Conservation (phyloP, 2,888 invertebrate species). For the Euphydryas editha region DNA sequence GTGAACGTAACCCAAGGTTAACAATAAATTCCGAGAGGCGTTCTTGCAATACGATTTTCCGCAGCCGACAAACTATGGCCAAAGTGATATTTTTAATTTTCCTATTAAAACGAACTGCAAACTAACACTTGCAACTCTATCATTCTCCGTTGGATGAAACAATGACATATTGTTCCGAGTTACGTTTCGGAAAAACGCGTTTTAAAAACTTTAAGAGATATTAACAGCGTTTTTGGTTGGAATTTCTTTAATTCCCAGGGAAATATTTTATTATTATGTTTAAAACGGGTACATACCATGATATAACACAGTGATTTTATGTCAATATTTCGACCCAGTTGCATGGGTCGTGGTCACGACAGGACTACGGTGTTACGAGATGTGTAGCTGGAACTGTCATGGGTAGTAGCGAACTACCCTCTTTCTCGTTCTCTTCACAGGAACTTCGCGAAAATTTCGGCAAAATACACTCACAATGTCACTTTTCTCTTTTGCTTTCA, state of each 20-base stretch:
- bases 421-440: no score
- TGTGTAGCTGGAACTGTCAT: no score
- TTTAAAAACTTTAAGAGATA: constrained; percentile 4
- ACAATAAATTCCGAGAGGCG: constrained; percentile 2
- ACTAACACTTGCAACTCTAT: constrained; percentile 12
- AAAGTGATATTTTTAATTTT: constrained; percentile 22
- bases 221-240: not conserved
- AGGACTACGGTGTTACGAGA: no score
- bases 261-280: not conserved
- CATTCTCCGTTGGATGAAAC: constrained; percentile 10
- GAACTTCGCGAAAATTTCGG: no score
- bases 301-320: no score
- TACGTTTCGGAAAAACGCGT: constrained; percentile 12
- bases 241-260: not conserved
- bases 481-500: no score
- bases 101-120: constrained; percentile 12
- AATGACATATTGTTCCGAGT: constrained; percentile 12
- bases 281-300: no score
- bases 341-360: no score
- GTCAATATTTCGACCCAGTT: no score
- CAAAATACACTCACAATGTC: no score
- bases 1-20: not conserved
- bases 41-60: constrained; percentile 7
- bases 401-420: no score
- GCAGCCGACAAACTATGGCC: not conserved